These are phyloP conservation scores for Gymnothorax javanicus DNA, from an alignment of 2,797 vertebrate species.

Conservation along the genomic window DNA sequence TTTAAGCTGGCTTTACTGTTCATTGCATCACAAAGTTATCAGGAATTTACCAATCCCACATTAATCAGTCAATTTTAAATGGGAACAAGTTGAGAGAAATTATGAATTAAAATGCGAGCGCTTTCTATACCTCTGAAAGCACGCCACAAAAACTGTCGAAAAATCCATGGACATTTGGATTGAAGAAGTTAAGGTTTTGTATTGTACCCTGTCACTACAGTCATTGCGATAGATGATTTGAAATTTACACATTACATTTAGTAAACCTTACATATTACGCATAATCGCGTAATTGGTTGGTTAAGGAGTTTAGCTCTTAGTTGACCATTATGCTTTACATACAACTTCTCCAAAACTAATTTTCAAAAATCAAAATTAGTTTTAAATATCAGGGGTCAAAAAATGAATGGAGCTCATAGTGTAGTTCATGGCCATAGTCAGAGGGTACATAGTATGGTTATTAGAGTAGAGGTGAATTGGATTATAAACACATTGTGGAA, in stretches of 20 bases:
- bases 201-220: neutral
- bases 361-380: neutral
- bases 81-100: too few relatives aligned
- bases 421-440: neutral
- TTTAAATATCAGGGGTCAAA: neutral
- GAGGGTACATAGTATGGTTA: neutral
- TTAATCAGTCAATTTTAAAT: too few relatives aligned
- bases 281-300: neutral
- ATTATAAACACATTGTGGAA: slow-evolving; percentile 23
- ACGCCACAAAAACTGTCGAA: too few relatives aligned
- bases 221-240: neutral
- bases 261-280: neutral
- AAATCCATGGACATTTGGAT: too few relatives aligned
- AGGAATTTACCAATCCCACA: too few relatives aligned
- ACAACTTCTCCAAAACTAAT: neutral
- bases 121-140: too few relatives aligned
- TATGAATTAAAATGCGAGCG: too few relatives aligned
- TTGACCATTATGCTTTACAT: neutral
- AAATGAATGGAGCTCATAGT: neutral
- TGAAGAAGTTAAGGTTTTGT: neutral
- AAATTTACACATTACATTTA: neutral
- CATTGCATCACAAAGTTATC: too few relatives aligned
- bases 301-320: neutral
- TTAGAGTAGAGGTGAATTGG: slow-evolving; percentile 8
- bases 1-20: too few relatives aligned